A percentile compares a stretch with the other conserved stretches of the same genome.
Conservation (phyloP, 2,797 vertebrate species). For the Nyctibius grandis region DNA sequence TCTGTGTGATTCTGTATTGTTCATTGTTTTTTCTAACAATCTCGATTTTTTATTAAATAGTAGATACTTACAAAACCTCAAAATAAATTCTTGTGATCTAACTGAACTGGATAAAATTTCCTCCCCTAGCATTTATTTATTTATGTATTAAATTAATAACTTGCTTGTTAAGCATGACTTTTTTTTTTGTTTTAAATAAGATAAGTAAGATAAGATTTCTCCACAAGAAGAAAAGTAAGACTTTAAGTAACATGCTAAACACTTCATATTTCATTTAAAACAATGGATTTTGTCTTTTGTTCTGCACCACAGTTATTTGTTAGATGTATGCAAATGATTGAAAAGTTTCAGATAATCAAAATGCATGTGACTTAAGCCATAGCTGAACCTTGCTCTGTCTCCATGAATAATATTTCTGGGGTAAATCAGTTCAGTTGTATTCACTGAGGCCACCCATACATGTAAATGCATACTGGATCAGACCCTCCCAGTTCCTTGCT, state of each 20-base stretch:
- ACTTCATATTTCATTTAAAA: background rate
- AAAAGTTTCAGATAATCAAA: background rate
- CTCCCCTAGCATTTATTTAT: background rate
- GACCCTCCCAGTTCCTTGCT: background rate
- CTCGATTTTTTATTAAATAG: background rate
- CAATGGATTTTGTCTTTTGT: background rate
- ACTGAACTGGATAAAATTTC: background rate
- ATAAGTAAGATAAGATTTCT: background rate
- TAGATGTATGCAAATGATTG: background rate
- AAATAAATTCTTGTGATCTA: background rate
- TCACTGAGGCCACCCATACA: background rate
- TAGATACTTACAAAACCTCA: background rate
- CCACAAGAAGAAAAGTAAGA: background rate
- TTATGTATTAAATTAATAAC: background rate
- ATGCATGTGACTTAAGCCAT: background rate
- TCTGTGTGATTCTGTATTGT: too few species aligned
- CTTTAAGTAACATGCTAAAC: background rate
- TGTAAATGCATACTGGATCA: background rate
- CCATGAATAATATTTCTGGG: background rate
- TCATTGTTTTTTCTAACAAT: background rate
- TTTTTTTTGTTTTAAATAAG: background rate
- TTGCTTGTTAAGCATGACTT: background rate
- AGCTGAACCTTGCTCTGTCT: background rate
- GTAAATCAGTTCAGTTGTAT: background rate
- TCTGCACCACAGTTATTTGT: background rate